Evolutionary conservation across 2,888 invertebrate species (phyloP).

Genomic region (Hartigia nigra): DNA sequence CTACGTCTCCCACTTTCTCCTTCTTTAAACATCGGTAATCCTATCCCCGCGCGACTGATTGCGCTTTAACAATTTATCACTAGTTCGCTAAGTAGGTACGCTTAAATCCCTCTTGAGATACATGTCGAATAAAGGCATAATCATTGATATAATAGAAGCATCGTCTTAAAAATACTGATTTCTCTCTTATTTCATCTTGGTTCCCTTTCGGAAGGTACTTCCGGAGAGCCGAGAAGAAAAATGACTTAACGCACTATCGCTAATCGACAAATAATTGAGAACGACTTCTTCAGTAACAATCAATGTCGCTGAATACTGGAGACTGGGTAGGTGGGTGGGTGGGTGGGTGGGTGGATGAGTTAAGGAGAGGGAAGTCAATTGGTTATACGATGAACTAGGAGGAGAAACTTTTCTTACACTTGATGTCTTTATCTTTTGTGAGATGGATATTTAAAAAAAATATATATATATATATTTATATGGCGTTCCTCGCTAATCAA

Average conservation of each 20-base stretch:
- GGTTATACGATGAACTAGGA: neutral
- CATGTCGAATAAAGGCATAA: constrained; percentile 34
- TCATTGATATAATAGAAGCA: constrained; percentile 39
- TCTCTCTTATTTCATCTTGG: constrained; percentile 27
- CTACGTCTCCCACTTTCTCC: neutral
- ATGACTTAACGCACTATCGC: neutral
- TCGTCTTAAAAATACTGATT: constrained; percentile 48
- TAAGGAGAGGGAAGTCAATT: neutral
- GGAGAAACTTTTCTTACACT: neutral
- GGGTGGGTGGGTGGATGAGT: neutral
- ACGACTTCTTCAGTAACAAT: constrained; percentile 27
- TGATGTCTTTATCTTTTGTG: neutral
- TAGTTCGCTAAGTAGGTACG: constrained; percentile 1
- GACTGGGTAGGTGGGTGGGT: neutral
- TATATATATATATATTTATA: constrained; percentile 9
- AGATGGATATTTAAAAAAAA: constrained; percentile 1
- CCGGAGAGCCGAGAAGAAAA: neutral
- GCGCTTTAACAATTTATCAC: neutral
- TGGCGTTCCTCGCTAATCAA: constrained; percentile 22
- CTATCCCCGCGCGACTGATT: neutral
- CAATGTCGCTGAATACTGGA: constrained; percentile 30
- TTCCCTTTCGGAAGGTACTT: constrained; percentile 2
- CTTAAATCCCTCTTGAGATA: constrained; percentile 15
- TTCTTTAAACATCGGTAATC: neutral
- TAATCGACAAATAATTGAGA: constrained; percentile 1